Percentiles rank a stretch among this genome's conserved stretches.
Evolutionary conservation across 1,140 invertebrate species (phyloP).

Genomic region (Conus betulinus): DNA sequence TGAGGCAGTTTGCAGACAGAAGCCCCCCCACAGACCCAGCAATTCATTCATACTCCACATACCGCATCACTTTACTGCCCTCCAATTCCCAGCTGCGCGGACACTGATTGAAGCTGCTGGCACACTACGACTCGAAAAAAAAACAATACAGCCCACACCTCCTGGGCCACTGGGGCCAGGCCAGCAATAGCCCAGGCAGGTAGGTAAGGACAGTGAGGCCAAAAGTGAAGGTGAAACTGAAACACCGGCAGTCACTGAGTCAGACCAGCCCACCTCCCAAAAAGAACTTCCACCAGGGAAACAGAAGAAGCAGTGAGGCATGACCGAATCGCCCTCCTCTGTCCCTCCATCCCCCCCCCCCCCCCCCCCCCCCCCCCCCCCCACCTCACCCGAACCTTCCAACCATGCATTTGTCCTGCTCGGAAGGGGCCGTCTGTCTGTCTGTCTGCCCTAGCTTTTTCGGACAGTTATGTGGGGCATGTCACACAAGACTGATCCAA

Average conservation of each 20-base stretch:
- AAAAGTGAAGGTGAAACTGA: not conserved
- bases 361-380: no score
- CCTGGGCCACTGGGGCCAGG: not conserved
- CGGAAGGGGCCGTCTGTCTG: not conserved
- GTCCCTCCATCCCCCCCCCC: no score
- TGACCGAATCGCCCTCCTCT: slow-evolving; percentile 8
- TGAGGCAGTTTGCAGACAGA: no score
- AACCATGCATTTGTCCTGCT: slow-evolving; percentile 1
- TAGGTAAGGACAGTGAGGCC: no score
- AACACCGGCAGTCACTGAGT: not conserved
- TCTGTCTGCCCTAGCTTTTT: not conserved
- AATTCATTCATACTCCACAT: not conserved
- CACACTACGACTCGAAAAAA: not conserved
- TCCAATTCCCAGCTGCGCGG: not conserved
- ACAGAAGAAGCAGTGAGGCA: not conserved
- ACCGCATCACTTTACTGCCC: not conserved
- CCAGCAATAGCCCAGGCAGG: not conserved
- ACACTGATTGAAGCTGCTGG: not conserved
- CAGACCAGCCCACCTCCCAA: not conserved
- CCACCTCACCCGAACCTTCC: not conserved
- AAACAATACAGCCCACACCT: slow-evolving; percentile 3
- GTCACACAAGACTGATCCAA: slow-evolving; percentile 17
- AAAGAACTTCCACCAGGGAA: not conserved
- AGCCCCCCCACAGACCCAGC: not conserved
- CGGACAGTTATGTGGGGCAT: slow-evolving; percentile 4